Percentiles rank a stretch among this genome's conserved stretches.
These are phyloP conservation scores for Cheilosia urbana DNA, from an alignment of 2,888 invertebrate species.

Conservation along the genomic window DNA sequence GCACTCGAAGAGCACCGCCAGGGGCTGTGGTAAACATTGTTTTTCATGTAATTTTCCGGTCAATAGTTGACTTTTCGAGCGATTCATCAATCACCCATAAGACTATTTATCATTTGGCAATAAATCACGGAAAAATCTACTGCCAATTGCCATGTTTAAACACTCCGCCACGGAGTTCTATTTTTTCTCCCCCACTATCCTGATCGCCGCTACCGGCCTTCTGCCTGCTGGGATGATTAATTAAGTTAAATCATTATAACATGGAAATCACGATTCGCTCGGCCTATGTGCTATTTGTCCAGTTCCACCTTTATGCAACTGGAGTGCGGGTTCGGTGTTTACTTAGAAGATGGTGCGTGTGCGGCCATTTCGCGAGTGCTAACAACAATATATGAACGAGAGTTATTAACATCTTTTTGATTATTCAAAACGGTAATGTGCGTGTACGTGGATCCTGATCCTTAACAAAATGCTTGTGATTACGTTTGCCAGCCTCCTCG, in stretches of 20 bases:
- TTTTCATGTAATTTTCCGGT: slow-evolving; percentile 49
- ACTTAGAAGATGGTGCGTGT: slow-evolving; percentile 25
- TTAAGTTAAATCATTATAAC: slow-evolving; percentile 61
- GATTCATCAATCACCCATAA: slow-evolving; percentile 66
- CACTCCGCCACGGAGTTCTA: slow-evolving; percentile 52
- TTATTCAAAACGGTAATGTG: slow-evolving; percentile 66
- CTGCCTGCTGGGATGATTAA: slow-evolving; percentile 58
- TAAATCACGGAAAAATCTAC: slow-evolving; percentile 71
- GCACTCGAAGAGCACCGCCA: slow-evolving; percentile 8
- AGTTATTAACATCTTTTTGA: slow-evolving; percentile 63
- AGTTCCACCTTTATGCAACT: slow-evolving; percentile 37
- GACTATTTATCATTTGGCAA: slow-evolving; percentile 64
- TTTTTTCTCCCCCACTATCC: slow-evolving; percentile 19
- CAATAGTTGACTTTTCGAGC: slow-evolving; percentile 55
- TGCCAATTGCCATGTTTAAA: slow-evolving; percentile 73
- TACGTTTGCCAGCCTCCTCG: slow-evolving; percentile 12
- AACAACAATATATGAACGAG: slow-evolving; percentile 41
- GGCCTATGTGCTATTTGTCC: slow-evolving; percentile 33
- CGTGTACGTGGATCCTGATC: slow-evolving; percentile 34
- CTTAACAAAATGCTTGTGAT: slow-evolving; percentile 29
- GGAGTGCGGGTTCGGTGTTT: not conserved
- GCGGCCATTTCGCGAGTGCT: slow-evolving; percentile 7
- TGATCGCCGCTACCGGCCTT: not conserved
- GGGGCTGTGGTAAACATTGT: slow-evolving; percentile 31
- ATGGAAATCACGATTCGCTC: slow-evolving; percentile 50